Conservation (phyloP, 2,113 vertebrate genomes). For the Patagioenas fasciata region DNA sequence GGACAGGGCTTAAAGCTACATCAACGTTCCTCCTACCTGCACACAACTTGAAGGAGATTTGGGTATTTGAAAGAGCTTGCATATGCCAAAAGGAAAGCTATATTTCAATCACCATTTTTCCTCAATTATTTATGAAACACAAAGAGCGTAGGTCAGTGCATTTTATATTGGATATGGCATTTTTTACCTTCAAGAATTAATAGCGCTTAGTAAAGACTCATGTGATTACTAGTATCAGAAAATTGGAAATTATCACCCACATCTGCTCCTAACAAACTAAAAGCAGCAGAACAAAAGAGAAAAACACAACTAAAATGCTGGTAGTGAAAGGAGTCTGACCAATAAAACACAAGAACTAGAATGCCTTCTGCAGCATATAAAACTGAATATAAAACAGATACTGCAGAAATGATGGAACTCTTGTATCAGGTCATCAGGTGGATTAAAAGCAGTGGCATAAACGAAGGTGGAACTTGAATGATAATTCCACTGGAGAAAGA, state of each 20-base stretch:
- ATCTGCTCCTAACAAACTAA: not conserved
- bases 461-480: not conserved
- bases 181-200: not conserved
- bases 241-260: not conserved
- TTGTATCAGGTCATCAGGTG: not conserved
- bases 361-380: not conserved
- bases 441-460: not conserved
- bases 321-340: not conserved
- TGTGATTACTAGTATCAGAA: not conserved
- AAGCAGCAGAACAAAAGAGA: not conserved
- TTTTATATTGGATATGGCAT: not conserved
- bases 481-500: not conserved
- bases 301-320: not conserved
- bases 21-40: not conserved
- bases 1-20: not conserved
- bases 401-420: not conserved
- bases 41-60: not conserved
- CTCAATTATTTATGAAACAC: not conserved
- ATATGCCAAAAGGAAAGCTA: not conserved
- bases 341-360: not conserved
- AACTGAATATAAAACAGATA: not conserved
- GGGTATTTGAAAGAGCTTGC: not conserved
- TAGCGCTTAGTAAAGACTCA: not conserved
- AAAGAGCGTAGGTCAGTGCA: not conserved
- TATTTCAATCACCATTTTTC: not conserved